Percentiles rank a stretch among this genome's conserved stretches.
Evolutionary conservation across 2,113 vertebrate species (phyloP).

Genomic region (Hystrix cristata): DNA sequence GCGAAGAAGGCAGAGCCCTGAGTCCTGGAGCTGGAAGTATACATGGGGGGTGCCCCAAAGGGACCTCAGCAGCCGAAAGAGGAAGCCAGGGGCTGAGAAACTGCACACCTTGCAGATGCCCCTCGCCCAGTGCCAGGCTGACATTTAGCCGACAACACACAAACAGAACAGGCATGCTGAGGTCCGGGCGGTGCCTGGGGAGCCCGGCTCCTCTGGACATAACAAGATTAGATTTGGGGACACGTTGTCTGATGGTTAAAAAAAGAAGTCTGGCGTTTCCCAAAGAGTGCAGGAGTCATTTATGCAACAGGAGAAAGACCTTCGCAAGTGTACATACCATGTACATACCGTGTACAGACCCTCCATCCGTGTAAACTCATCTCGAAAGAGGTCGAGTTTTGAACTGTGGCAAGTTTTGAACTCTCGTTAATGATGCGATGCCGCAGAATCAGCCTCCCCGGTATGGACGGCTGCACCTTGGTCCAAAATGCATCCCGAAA

Average conservation of each 20-base stretch:
- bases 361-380: background rate
- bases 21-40: background rate
- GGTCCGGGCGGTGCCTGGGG: background rate
- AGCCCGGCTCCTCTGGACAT: background rate
- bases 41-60: too few relatives aligned
- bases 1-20: background rate
- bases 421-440: background rate
- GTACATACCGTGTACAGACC: too few relatives aligned
- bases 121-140: background rate
- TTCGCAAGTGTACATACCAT: background rate
- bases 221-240: constrained; percentile 1
- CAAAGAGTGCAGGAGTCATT: background rate
- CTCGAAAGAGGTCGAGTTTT: background rate
- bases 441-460: background rate
- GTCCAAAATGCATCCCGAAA: background rate
- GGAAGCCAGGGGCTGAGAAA: background rate
- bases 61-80: background rate
- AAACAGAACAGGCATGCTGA: background rate
- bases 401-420: background rate
- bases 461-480: background rate
- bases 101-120: background rate
- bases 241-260: background rate
- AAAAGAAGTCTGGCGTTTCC: background rate
- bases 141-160: constrained; percentile 1
- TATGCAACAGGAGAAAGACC: background rate